Evolutionary conservation across 2,888 invertebrate genomes (phyloP), one percentile per base, ranked within the genome.

Genomic region (Lithophane socia): DNA sequence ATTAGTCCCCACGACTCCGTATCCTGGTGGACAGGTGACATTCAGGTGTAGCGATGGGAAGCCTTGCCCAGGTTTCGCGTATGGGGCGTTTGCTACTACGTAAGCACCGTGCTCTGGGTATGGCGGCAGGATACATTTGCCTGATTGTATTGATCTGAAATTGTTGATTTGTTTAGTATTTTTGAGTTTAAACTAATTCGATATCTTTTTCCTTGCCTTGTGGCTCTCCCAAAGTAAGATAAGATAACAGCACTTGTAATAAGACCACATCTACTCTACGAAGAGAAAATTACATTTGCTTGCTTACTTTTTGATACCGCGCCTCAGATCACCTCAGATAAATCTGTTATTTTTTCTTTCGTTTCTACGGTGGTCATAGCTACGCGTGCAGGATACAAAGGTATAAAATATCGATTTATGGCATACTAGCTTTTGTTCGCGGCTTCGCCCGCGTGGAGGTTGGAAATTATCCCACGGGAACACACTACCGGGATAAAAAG

Each of bases 31-130:
- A 80, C 95, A 95, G 24, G 91, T 90, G 16, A 94, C 88, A 63
- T 92, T 93, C 4, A 95, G 73, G 2, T 87, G 86, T 3, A 92
- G 82, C 2, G 84, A 82, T 7, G 84, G 77, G 83, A 89, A 92
- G 0, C 86, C 47, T 13, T 92, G 90, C 0, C 94, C 94, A 0
- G 94, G 94, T 0, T 37, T 64, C 0, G 92, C 92, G 44, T 83
- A 80, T 0, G 92, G 91, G 0, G 86, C 77, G 42, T 92, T 92
- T 0, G 86, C 75, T 0, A 92, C 90, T 0, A 78, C 77, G 80
- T 94, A 95, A 0, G 81, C 83, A 0, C 94, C 95, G 73, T 94
- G 92, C 0, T 79, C 87, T 0, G 94, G 94, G 74, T 90, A 91
- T 0, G 90, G 86, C 0, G 95, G 95, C 0, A 95, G 88, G 0